These are phyloP conservation scores for Cremastinae sp. DNA, from an alignment of 2,888 invertebrate species.

Conservation along the genomic window DNA sequence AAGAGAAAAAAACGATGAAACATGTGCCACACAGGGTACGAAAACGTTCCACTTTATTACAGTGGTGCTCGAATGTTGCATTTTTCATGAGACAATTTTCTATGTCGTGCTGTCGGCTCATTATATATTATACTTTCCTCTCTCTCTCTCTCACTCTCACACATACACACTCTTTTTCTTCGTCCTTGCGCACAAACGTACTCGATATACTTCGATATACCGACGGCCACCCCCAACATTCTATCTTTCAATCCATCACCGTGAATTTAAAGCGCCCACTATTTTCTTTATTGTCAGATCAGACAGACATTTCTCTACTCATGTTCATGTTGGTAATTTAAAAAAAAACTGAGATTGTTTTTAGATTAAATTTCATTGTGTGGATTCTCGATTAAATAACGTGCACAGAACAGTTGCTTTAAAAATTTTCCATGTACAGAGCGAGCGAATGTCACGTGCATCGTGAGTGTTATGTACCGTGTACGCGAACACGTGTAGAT, in stretches of 20 bases:
- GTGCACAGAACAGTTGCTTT: constrained; percentile 13
- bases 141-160: constrained; percentile 36
- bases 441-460: constrained; percentile 59
- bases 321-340: constrained; percentile 39
- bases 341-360: not conserved
- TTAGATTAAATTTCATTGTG: not conserved
- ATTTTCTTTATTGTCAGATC: not conserved
- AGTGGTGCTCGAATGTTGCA: constrained; percentile 67
- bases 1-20: constrained; percentile 29
- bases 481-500: constrained; percentile 72
- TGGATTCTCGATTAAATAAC: not conserved
- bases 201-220: constrained; percentile 13
- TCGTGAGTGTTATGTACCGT: constrained; percentile 66
- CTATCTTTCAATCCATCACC: constrained; percentile 50
- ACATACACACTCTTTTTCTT: too few relatives aligned
- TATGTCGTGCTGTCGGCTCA: constrained; percentile 70
- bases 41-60: constrained; percentile 66
- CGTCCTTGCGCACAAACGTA: constrained; percentile 46
- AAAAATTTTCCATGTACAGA: not conserved
- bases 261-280: constrained; percentile 34
- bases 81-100: constrained; percentile 75
- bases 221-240: constrained; percentile 3
- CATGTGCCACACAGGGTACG: constrained; percentile 40
- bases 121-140: constrained; percentile 62
- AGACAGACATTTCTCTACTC: constrained; percentile 20